These are phyloP conservation scores for Drosophila rufa DNA, from an alignment of 1,140 invertebrate species.

Conservation along the genomic window DNA sequence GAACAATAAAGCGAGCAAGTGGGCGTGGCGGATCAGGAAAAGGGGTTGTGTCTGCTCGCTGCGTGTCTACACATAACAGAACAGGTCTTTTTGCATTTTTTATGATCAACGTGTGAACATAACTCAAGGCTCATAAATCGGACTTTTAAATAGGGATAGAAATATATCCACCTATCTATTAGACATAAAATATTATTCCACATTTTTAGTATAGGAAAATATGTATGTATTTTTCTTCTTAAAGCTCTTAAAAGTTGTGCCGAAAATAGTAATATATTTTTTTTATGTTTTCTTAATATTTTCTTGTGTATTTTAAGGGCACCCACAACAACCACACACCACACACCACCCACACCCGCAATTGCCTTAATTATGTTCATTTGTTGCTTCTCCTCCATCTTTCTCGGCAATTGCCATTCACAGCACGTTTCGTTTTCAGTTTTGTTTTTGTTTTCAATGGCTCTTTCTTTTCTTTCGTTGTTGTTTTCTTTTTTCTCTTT, in stretches of 20 bases:
- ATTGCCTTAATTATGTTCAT: conserved; percentile 72
- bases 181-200: background rate
- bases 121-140: background rate
- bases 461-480: conserved; percentile 35
- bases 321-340: background rate
- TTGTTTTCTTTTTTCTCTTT: background rate
- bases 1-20: conserved; percentile 27
- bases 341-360: background rate
- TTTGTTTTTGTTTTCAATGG: conserved; percentile 39
- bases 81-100: background rate
- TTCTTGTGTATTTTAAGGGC: conserved; percentile 11
- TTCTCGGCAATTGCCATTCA: conserved; percentile 52
- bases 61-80: conserved; percentile 27
- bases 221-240: background rate
- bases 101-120: background rate
- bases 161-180: background rate
- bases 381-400: conserved; percentile 29
- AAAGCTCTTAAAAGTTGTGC: too few species aligned
- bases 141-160: background rate
- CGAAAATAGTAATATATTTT: background rate
- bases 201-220: background rate
- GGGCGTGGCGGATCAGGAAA: conserved; percentile 14
- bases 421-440: conserved; percentile 59
- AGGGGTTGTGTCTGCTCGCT: conserved; percentile 28
- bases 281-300: conserved; percentile 11